Conservation (phyloP, 2,888 invertebrate genomes). For the Nephrocerus scutellatus region DNA sequence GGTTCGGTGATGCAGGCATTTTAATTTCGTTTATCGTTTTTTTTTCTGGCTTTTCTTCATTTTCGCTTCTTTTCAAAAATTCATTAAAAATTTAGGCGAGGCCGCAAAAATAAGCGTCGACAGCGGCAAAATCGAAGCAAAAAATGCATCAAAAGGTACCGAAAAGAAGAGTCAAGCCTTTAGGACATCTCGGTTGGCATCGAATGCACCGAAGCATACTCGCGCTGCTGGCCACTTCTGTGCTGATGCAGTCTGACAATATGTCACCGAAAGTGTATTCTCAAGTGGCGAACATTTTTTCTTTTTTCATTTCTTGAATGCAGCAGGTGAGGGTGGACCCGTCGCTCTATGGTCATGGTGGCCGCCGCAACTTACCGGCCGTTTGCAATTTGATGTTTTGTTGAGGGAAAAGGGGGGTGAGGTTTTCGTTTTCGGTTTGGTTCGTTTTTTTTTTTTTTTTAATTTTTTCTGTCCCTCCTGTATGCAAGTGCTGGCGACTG, state of each 20-base stretch:
- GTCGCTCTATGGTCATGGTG: too few relatives aligned
- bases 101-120: constrained; percentile 16
- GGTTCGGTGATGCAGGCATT: too few relatives aligned
- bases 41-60: too few relatives aligned
- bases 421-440: constrained; percentile 13
- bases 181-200: constrained; percentile 20
- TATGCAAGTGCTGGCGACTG: too few relatives aligned
- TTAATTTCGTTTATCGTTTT: too few relatives aligned
- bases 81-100: too few relatives aligned
- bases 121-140: constrained; percentile 7
- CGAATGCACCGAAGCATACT: constrained; percentile 20
- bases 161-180: constrained; percentile 17
- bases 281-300: neutral
- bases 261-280: constrained; percentile 20
- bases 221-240: too few relatives aligned
- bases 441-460: constrained; percentile 2
- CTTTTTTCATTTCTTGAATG: constrained; percentile 3
- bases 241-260: too few relatives aligned
- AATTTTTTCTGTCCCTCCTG: constrained; percentile 9
- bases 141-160: constrained; percentile 1
- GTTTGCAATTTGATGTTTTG: too few relatives aligned
- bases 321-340: too few relatives aligned
- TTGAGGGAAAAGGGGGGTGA: constrained; percentile 22
- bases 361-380: too few relatives aligned
- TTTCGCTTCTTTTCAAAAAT: too few relatives aligned